A percentile compares a stretch with the other conserved stretches of the same genome.
Evolutionary conservation across 2,888 invertebrate species (phyloP).

Genomic region (Adela reaumurella): DNA sequence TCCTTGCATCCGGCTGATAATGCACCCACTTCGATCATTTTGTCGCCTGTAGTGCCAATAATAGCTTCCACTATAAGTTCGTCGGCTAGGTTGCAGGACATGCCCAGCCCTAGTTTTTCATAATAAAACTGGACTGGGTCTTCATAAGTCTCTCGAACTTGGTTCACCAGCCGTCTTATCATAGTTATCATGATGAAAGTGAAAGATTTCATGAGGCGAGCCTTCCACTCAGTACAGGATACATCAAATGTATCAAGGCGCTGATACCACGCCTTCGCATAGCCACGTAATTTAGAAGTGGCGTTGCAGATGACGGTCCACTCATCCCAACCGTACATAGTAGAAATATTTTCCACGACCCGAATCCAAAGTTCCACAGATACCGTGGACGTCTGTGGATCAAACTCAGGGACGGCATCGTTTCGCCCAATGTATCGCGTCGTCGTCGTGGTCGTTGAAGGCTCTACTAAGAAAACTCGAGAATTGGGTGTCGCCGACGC

Average conservation of each 20-base stretch:
- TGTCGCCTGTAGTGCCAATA: conserved; percentile 8
- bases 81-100: conserved; percentile 8
- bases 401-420: too few relatives aligned
- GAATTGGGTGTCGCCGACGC: too few relatives aligned
- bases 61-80: conserved; percentile 8
- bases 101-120: conserved; percentile 10
- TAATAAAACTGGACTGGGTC: conserved; percentile 10
- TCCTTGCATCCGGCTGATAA: conserved; percentile 8
- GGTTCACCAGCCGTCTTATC: conserved; percentile 8
- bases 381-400: too few relatives aligned
- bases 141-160: conserved; percentile 7
- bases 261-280: too few relatives aligned
- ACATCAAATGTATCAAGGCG: conserved; percentile 8
- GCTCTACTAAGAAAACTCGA: too few relatives aligned
- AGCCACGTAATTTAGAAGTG: too few relatives aligned
- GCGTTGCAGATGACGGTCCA: too few relatives aligned
- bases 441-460: too few relatives aligned
- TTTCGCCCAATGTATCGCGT: too few relatives aligned
- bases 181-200: conserved; percentile 9
- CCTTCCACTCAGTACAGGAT: conserved; percentile 10
- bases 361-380: too few relatives aligned
- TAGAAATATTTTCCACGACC: too few relatives aligned
- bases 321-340: too few relatives aligned
- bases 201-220: conserved; percentile 6
- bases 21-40: conserved; percentile 7